Evolutionary conservation across 1,140 invertebrate species (phyloP).

Genomic region (Brachionus sp.): DNA sequence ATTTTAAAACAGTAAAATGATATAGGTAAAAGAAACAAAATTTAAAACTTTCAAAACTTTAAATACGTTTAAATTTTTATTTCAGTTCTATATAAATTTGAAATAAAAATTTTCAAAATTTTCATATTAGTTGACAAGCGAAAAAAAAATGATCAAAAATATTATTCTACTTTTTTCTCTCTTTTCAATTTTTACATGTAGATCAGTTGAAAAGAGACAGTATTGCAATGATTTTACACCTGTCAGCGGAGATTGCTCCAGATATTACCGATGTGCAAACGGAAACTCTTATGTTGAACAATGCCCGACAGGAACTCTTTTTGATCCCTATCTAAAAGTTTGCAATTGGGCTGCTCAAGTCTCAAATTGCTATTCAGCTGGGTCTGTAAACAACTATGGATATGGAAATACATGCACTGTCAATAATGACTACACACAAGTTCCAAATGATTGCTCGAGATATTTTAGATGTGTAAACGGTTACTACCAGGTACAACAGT

Average conservation of each 20-base stretch:
- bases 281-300: background rate
- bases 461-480: conserved; percentile 8
- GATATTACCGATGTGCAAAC: background rate
- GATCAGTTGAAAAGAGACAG: conserved; percentile 6
- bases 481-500: background rate
- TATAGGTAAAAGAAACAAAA: background rate
- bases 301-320: background rate
- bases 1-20: background rate
- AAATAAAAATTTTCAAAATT: background rate
- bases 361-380: background rate
- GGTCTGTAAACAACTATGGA: background rate
- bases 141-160: background rate
- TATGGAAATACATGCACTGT: background rate
- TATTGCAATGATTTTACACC: background rate
- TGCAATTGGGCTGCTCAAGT: conserved; percentile 8
- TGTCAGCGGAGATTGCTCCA: background rate
- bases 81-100: background rate
- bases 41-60: background rate
- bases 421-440: conserved; percentile 13
- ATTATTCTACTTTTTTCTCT: background rate
- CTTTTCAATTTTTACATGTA: background rate
- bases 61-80: background rate
- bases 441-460: conserved; percentile 1
- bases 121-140: background rate
- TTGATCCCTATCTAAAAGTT: background rate